phyloP scores from a whole-genome alignment of 2,113 vertebrate genomes.

The Corythoichthys intestinalis region DNA sequence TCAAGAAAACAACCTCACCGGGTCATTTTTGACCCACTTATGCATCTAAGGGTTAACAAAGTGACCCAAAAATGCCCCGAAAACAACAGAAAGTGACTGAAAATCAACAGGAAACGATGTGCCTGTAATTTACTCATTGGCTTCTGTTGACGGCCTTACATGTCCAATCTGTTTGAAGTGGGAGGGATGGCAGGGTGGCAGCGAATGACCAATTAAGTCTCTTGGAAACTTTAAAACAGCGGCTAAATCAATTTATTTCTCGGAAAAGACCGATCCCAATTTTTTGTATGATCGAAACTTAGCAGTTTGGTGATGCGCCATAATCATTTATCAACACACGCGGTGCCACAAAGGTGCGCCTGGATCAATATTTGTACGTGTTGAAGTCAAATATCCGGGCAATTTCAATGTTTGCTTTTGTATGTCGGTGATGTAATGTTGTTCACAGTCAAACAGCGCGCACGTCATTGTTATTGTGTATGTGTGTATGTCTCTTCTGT shows the following conservation, averaged over 20 bases:
- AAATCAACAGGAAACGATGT: too few species aligned
- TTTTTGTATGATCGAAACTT: constrained; percentile 13
- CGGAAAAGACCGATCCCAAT: constrained; percentile 4
- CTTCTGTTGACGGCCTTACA: too few species aligned
- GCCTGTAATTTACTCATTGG: too few species aligned
- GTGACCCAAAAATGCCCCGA: too few species aligned
- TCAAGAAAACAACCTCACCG: too few species aligned
- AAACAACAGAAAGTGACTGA: too few species aligned
- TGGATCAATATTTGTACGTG: constrained; percentile 11
- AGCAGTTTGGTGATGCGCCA: constrained; percentile 15
- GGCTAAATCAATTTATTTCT: not conserved
- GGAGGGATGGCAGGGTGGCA: too few species aligned
- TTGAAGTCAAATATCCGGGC: not conserved
- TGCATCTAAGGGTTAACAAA: too few species aligned
- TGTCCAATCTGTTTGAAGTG: too few species aligned
- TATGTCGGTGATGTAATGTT: not conserved
- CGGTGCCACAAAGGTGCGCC: not conserved
- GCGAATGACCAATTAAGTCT: not conserved
- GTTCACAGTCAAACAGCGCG: constrained; percentile 30
- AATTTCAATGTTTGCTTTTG: constrained; percentile 8
- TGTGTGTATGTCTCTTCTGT: constrained; percentile 69
- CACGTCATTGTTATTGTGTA: constrained; percentile 34
- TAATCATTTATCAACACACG: constrained; percentile 4
- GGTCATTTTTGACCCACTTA: too few species aligned
- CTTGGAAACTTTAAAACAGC: not conserved